Evolutionary conservation across 2,797 vertebrate genomes (phyloP).

Genomic region (Apogon talboti): DNA sequence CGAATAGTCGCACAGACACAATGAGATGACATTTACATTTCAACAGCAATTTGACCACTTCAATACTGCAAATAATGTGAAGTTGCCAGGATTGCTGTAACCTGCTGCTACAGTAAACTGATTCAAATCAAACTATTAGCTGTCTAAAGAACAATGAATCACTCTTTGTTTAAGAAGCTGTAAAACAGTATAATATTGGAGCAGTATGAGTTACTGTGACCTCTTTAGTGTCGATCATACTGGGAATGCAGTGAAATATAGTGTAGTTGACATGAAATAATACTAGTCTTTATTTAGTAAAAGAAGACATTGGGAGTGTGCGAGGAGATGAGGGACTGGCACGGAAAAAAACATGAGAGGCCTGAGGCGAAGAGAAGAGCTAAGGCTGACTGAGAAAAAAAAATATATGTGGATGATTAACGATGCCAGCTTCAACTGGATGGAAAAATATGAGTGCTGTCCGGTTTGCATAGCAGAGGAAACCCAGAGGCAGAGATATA

Average conservation of each 20-base stretch:
- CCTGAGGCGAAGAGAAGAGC: constrained; percentile 25
- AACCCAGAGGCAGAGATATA: constrained; percentile 44
- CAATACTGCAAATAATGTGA: too few species aligned
- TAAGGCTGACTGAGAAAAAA: not conserved
- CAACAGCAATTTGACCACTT: too few species aligned
- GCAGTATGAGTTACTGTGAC: not conserved
- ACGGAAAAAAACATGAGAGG: constrained; percentile 19
- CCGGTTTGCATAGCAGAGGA: constrained; percentile 34
- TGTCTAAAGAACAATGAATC: too few species aligned
- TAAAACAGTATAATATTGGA: too few species aligned
- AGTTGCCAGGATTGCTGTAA: too few species aligned
- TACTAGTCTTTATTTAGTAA: constrained; percentile 8
- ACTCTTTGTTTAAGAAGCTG: too few species aligned
- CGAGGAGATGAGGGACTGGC: constrained; percentile 20
- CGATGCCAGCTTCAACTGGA: constrained; percentile 22
- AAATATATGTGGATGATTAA: constrained; percentile 55
- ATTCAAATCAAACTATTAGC: too few species aligned
- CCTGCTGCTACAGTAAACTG: too few species aligned
- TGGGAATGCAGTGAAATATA: not conserved
- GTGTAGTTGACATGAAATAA: not conserved
- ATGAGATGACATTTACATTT: too few species aligned
- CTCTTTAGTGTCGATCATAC: not conserved
- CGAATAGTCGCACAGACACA: too few species aligned
- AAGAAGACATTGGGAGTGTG: constrained; percentile 21
- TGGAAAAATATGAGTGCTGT: constrained; percentile 35